These are phyloP conservation scores for Felis catus DNA, from an alignment of 2,113 vertebrate genomes.

Conservation along the genomic window F.catus_Fca126_mat1.0 CM031415.1:138615501-138616000, in stretches of 20 bases:
- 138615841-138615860: conserved; percentile 94
- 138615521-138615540: conserved; percentile 83
- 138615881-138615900: conserved; percentile 82
- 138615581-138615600: conserved; percentile 67
- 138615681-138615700: conserved; percentile 56
- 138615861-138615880: conserved; percentile 85
- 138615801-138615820: conserved; percentile 36
- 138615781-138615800: neutral
- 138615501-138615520: conserved; percentile 73
- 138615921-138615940: conserved; percentile 58
- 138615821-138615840: conserved; percentile 71
- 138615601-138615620: conserved; percentile 81
- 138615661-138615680: conserved; percentile 75
- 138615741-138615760: conserved; percentile 23
- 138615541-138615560: conserved; percentile 80
- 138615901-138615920: conserved; percentile 79
- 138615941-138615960: conserved; percentile 61
- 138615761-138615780: neutral
- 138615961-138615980: conserved; percentile 56
- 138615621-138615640: conserved; percentile 63
- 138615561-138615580: conserved; percentile 64
- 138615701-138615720: neutral
- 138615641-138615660: conserved; percentile 67
- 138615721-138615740: neutral
- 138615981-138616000: conserved; percentile 56